A percentile compares a stretch with the other conserved stretches of the same genome.
phyloP scores from a whole-genome alignment of 1,140 invertebrate genomes.

The Megathymus violae region DNA sequence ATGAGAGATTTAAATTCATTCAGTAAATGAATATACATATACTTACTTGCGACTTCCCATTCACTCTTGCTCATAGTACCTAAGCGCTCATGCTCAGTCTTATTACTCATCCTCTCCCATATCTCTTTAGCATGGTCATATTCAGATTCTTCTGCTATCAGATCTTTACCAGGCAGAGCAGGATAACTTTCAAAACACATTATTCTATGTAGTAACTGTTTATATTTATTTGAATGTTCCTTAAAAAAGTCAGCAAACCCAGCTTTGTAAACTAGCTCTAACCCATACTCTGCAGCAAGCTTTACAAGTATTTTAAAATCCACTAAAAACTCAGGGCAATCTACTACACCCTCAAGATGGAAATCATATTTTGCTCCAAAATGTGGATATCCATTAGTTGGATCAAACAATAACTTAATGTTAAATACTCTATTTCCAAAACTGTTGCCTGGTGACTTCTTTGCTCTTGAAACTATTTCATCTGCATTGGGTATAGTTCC shows the following conservation, averaged over 20 bases:
- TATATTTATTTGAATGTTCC: slow-evolving; percentile 86
- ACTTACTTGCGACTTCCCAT: slow-evolving; percentile 96
- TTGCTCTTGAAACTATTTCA: slow-evolving; percentile 91
- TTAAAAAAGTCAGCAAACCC: slow-evolving; percentile 93
- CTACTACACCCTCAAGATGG: slow-evolving; percentile 96
- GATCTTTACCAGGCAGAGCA: slow-evolving; percentile 78
- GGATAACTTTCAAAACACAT: slow-evolving; percentile 90
- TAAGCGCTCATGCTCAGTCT: slow-evolving; percentile 75
- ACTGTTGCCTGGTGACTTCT: slow-evolving; percentile 84
- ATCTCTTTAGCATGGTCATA: slow-evolving; percentile 90
- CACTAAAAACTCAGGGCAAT: slow-evolving; percentile 99
- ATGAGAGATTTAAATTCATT: slow-evolving; percentile 2
- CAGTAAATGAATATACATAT: too few relatives aligned
- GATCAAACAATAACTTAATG: slow-evolving; percentile 91
- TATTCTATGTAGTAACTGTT: slow-evolving; percentile 89
- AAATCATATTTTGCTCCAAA: slow-evolving; percentile 99
- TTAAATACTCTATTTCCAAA: slow-evolving; percentile 96
- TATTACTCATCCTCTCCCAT: slow-evolving; percentile 78
- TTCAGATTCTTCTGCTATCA: slow-evolving; percentile 86
- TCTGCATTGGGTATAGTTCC: slow-evolving; percentile 97
- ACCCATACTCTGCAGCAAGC: slow-evolving; percentile 91
- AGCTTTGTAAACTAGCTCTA: slow-evolving; percentile 90
- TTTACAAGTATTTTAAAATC: slow-evolving; percentile 94
- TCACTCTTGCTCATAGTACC: slow-evolving; percentile 95
- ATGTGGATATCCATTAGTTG: slow-evolving; percentile 89